Percentiles rank a stretch among this genome's conserved stretches.
These are phyloP conservation scores for Autographa gamma DNA, from an alignment of 2,888 invertebrate genomes.

Conservation along the genomic window DNA sequence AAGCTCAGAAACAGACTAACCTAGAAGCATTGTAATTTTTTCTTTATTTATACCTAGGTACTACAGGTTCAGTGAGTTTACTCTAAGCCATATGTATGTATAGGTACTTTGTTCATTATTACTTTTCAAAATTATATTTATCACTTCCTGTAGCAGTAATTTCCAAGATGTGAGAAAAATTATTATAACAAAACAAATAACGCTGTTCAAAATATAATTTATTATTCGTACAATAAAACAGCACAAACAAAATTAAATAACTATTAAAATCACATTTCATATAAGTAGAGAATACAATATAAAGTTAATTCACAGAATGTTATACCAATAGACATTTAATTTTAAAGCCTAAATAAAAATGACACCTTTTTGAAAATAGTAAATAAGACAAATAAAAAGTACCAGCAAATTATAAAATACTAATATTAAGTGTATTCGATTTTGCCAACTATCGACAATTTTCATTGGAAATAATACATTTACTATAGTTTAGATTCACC, in stretches of 20 bases:
- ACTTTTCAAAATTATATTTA: no score
- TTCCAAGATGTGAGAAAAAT: no score
- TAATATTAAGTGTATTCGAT: slow-evolving; percentile 38
- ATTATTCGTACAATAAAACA: slow-evolving; percentile 69
- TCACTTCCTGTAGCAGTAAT: no score
- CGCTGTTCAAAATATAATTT: slow-evolving; percentile 67
- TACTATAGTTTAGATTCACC: slow-evolving; percentile 7
- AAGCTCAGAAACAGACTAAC: no score
- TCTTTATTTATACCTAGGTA: no score
- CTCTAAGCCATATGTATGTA: no score
- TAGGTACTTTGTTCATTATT: no score
- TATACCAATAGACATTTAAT: slow-evolving; percentile 37
- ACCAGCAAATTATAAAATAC: slow-evolving; percentile 27
- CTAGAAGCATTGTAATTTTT: no score
- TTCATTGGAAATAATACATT: slow-evolving; percentile 5
- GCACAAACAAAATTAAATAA: slow-evolving; percentile 69
- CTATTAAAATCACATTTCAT: slow-evolving; percentile 66
- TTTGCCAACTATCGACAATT: slow-evolving; percentile 33
- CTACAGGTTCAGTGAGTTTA: no score
- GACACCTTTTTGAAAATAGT: slow-evolving; percentile 22
- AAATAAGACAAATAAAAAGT: slow-evolving; percentile 33
- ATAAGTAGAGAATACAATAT: slow-evolving; percentile 45
- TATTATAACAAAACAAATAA: slow-evolving; percentile 19
- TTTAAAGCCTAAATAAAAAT: slow-evolving; percentile 25
- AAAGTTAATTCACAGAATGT: slow-evolving; percentile 37